Conservation (phyloP, 2,113 vertebrate genomes). For the Barnardius zonarius region DNA sequence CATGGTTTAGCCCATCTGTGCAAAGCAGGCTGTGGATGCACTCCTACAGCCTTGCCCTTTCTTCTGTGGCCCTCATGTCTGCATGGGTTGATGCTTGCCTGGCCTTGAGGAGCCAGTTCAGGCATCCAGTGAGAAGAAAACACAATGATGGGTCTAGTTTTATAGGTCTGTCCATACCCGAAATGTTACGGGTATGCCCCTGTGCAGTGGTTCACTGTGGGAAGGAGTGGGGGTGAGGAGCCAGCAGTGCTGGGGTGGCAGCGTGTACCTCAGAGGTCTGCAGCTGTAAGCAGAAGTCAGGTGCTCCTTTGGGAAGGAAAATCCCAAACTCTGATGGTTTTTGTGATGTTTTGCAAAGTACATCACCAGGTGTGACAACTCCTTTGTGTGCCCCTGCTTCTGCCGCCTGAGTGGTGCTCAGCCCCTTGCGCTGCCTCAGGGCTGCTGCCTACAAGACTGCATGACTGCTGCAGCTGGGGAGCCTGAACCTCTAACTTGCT, state of each 20-base stretch:
- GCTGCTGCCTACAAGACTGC: not conserved
- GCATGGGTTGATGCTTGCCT: not conserved
- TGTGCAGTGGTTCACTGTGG: not conserved
- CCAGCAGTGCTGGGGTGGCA: not conserved
- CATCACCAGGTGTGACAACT: not conserved
- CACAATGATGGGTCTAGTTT: not conserved
- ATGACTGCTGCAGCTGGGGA: not conserved
- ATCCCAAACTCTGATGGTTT: not conserved
- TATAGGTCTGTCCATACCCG: not conserved
- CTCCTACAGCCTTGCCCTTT: not conserved
- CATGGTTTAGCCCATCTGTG: accelerated
- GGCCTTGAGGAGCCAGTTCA: not conserved
- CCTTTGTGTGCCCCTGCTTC: not conserved
- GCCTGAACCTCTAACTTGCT: not conserved
- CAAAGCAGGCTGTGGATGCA: not conserved
- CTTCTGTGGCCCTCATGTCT: not conserved
- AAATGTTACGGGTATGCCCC: not conserved
- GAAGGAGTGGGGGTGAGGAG: not conserved
- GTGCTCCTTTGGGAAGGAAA: not conserved
- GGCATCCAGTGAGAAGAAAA: not conserved
- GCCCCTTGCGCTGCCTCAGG: not conserved
- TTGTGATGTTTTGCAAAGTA: not conserved
- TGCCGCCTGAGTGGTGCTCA: not conserved
- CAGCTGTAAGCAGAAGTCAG: not conserved
- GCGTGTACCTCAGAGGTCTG: not conserved